Evolutionary conservation across 2,797 vertebrate genomes (phyloP), one percentile per base, ranked within the genome.

Genomic region (Scolopax rusticola): DNA sequence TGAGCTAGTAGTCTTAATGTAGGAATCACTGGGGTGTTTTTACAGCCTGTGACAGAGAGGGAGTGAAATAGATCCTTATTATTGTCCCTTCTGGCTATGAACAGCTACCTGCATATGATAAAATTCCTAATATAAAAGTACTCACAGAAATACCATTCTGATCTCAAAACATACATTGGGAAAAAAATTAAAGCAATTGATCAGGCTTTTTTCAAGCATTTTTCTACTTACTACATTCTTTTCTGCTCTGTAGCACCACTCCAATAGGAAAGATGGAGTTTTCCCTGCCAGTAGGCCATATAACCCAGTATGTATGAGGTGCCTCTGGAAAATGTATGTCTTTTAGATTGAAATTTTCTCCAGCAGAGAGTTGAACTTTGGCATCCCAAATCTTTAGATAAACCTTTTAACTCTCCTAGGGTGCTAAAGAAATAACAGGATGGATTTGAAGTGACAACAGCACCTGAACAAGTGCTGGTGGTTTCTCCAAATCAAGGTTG

Each of bases 51-150:
- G 57, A 61, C 65, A 71, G 41, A 70, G 38, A 60, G 12, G 5
- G 30, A 81, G 15, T 65, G 40, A 90, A 96, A 92, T 27, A 91
- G 36, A 59, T 84, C 21, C 33, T 86, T 81, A 28, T 86, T 82
- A 86, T 86, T 69, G 32, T 69, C 61, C 77, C 43, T 91, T 93
- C 40, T 47, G 32, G 54, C 61, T 47, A n/a, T 71, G 69, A 91
- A 54, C 27, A 67, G 40, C 53, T 88, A 84, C 87, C 38, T 81
- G 56, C 59, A 54, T 78, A 86, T n/a, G 61, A 89, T 71, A 94
- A 85, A 93, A 83, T 40, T 78, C 40, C 30, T 85, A 81, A 78
- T 87, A 61, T 11, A 81, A 47, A 60, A 65, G 30, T 61, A 83
- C 17, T 59, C 53, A 43, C 11, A 54, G 19, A 89, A 94, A 92